Evolutionary conservation across 1,140 invertebrate species (phyloP).

Genomic region (Gryllus bimaculatus): DNA sequence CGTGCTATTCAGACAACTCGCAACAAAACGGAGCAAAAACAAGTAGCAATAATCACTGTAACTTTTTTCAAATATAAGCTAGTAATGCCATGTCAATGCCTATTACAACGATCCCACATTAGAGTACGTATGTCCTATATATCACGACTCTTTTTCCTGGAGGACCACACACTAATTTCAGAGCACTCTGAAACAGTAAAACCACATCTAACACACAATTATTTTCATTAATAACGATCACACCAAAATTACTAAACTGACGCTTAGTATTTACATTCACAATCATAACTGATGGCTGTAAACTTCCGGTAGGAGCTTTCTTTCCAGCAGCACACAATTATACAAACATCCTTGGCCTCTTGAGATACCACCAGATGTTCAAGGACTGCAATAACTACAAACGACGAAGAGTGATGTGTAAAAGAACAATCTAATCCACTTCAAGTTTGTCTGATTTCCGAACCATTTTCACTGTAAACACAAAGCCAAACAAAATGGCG

Average conservation of each 20-base stretch:
- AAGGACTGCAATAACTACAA: background rate
- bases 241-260: background rate
- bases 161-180: background rate
- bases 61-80: background rate
- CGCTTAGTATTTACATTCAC: conserved; percentile 14
- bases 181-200: background rate
- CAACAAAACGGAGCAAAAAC: background rate
- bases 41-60: too few relatives aligned
- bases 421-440: background rate
- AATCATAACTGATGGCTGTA: conserved; percentile 7
- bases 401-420: background rate
- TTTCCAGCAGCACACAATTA: background rate
- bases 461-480: conserved; percentile 13
- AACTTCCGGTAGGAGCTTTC: conserved; percentile 10
- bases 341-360: background rate
- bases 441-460: conserved; percentile 10
- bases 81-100: background rate
- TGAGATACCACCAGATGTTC: background rate
- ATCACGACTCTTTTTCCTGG: background rate
- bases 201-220: background rate
- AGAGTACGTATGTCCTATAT: background rate
- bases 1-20: background rate
- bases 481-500: conserved; percentile 16
- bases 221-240: background rate
- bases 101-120: conserved; percentile 2